Evolutionary conservation across 2,888 invertebrate species (phyloP).

Genomic region (Dusona sp.): DNA sequence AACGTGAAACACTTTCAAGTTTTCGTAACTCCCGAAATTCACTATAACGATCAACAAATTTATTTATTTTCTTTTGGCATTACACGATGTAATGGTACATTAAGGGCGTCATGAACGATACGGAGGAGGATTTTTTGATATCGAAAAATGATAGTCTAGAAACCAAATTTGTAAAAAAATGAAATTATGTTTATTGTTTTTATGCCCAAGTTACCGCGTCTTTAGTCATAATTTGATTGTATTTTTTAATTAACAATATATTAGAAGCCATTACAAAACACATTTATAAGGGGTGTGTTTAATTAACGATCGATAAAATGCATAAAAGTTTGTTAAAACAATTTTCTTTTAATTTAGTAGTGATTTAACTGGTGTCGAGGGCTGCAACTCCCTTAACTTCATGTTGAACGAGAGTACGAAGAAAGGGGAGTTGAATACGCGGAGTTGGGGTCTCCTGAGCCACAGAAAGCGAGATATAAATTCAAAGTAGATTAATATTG

Average conservation of each 20-base stretch:
- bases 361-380: not conserved
- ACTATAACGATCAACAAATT: not conserved
- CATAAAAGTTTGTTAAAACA: not conserved
- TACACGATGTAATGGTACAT: not conserved
- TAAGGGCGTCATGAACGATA: not conserved
- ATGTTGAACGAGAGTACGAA: slow-evolving; percentile 44
- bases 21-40: not conserved
- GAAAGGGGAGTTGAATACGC: slow-evolving; percentile 44
- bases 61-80: not conserved
- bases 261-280: no score
- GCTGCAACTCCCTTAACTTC: slow-evolving; percentile 25
- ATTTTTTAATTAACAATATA: not conserved
- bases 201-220: not conserved
- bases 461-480: slow-evolving; percentile 77
- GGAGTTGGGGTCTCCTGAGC: slow-evolving; percentile 34
- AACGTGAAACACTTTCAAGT: slow-evolving; percentile 41
- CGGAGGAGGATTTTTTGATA: no score
- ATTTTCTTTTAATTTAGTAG: slow-evolving; percentile 18
- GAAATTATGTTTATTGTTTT: not conserved
- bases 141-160: not conserved
- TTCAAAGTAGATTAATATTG: slow-evolving; percentile 85
- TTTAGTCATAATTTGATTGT: not conserved
- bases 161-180: not conserved
- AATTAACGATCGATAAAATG: not conserved
- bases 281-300: not conserved